A percentile compares a stretch with the other conserved stretches of the same genome.
Evolutionary conservation across 2,888 invertebrate genomes (phyloP).

Genomic region (Pollenia amentaria): DNA sequence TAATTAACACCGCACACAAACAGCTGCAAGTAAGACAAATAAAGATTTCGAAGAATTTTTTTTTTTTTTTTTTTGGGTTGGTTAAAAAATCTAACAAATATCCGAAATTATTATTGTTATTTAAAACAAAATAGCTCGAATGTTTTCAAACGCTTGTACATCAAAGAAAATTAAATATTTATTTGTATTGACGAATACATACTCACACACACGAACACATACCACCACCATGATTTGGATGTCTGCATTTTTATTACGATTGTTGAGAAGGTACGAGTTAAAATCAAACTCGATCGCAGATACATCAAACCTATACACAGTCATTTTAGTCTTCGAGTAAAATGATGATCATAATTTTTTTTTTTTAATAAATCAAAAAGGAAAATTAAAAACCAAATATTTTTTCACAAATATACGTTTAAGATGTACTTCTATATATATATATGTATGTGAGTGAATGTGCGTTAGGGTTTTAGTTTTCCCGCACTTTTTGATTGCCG

Average conservation of each 20-base stretch:
- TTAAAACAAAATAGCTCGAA: neutral
- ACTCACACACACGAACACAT: neutral
- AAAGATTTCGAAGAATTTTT: constrained; percentile 8
- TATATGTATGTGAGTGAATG: neutral
- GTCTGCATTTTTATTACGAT: constrained; percentile 51
- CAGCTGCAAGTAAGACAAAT: constrained; percentile 31
- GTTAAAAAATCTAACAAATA: constrained; percentile 1
- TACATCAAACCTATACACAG: constrained; percentile 8
- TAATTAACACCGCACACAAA: constrained; percentile 29
- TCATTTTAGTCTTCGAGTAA: constrained; percentile 1
- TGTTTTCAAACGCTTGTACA: constrained; percentile 45
- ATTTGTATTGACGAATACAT: constrained; percentile 22
- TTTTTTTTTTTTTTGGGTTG: constrained; percentile 11
- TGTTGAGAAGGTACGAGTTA: neutral
- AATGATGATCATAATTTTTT: constrained; percentile 59
- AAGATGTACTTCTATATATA: neutral
- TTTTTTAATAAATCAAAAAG: constrained; percentile 62
- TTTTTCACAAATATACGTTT: constrained; percentile 26
- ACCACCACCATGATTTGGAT: constrained; percentile 49
- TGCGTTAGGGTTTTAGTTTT: neutral
- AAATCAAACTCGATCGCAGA: constrained; percentile 43
- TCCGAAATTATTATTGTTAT: neutral
- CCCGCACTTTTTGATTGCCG: no score
- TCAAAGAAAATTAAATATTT: constrained; percentile 58
- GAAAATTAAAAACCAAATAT: constrained; percentile 56